Conservation (phyloP, 2,113 vertebrate species). For the Psittacula cyanocephala region DNA sequence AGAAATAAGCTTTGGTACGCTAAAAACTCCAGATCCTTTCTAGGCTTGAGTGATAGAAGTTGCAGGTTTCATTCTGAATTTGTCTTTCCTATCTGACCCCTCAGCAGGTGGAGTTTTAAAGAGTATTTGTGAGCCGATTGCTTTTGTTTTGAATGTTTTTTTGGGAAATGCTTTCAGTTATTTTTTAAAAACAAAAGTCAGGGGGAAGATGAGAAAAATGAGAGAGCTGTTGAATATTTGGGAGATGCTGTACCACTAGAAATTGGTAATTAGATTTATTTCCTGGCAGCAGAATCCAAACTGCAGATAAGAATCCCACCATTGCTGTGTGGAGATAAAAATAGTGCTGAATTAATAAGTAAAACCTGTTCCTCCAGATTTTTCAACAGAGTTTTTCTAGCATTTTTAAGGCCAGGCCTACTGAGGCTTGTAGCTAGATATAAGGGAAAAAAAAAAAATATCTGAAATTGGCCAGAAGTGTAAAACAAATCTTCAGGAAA, state of each 20-base stretch:
- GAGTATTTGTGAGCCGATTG: background rate
- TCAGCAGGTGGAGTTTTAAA: background rate
- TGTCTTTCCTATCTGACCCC: background rate
- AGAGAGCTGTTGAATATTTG: background rate
- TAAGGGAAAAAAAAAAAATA: background rate
- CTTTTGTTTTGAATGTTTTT: background rate
- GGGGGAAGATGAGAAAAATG: background rate
- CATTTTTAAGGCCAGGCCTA: background rate
- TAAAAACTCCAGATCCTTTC: background rate
- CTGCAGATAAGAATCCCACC: background rate
- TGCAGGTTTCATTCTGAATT: background rate
- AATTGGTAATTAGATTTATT: background rate
- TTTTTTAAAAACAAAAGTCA: background rate
- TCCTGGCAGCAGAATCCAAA: background rate
- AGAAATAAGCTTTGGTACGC: background rate
- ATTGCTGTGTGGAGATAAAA: background rate
- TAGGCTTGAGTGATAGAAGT: rapidly evolving
- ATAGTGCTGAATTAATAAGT: background rate
- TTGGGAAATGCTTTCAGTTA: background rate
- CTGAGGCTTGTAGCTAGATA: background rate
- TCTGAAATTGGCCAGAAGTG: background rate
- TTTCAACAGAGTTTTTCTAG: background rate
- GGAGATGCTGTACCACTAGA: background rate
- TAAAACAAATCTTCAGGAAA: background rate
- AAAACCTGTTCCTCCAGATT: background rate